These are phyloP conservation scores for Anniella stebbinsi DNA, from an alignment of 2,797 vertebrate species.

Conservation along the genomic window DNA sequence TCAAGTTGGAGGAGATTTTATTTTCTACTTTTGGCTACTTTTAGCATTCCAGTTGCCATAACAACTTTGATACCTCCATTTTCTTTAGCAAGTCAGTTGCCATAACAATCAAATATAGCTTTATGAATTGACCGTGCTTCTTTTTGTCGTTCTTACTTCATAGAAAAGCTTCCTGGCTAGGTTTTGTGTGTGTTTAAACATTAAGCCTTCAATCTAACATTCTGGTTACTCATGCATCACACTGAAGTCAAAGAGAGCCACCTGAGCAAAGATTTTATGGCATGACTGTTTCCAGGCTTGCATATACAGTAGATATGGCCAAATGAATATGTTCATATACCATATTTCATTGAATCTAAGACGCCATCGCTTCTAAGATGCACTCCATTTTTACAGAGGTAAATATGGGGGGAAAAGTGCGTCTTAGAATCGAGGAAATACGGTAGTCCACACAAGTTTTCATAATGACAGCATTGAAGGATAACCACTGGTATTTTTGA, in stretches of 20 bases:
- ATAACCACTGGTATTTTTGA: constrained; percentile 48
- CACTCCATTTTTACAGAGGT: too few species aligned
- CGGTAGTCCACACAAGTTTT: constrained; percentile 25
- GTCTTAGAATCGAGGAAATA: too few species aligned
- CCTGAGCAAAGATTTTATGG: constrained; percentile 26
- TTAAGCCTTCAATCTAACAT: background rate
- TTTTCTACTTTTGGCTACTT: constrained; percentile 83
- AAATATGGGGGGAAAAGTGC: too few species aligned
- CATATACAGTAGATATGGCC: constrained; percentile 45
- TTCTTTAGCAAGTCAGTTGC: constrained; percentile 83
- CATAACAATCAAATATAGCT: constrained; percentile 83
- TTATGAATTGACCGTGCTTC: constrained; percentile 71
- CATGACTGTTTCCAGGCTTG: constrained; percentile 54
- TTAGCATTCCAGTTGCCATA: constrained; percentile 86
- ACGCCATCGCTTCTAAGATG: too few species aligned
- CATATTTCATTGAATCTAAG: too few species aligned
- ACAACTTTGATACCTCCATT: constrained; percentile 85
- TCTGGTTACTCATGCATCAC: background rate
- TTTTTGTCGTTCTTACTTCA: constrained; percentile 64
- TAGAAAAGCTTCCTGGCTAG: constrained; percentile 46
- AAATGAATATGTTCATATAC: constrained; percentile 46
- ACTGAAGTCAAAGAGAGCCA: constrained; percentile 22
- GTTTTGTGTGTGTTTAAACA: background rate
- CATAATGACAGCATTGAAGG: constrained; percentile 27
- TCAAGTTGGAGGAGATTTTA: constrained; percentile 77